Percentiles rank a stretch among this genome's conserved stretches.
Evolutionary conservation across 2,888 invertebrate species (phyloP).

Genomic region (Lithophane semibrunnea): DNA sequence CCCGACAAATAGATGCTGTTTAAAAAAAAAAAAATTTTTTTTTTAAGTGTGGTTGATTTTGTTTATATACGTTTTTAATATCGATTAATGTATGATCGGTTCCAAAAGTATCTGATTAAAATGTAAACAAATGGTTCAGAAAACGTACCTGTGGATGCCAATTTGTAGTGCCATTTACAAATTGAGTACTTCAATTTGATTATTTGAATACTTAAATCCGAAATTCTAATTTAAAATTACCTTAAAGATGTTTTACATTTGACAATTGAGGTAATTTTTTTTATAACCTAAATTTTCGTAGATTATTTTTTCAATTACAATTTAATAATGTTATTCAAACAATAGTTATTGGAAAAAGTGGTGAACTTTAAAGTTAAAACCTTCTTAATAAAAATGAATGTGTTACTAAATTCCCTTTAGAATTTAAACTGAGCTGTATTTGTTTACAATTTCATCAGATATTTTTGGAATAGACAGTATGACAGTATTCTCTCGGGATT

Average conservation of each 20-base stretch:
- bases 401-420: neutral
- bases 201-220: neutral
- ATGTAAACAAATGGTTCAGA: neutral
- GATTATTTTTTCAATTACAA: no score
- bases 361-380: neutral
- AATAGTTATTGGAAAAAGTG: neutral
- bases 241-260: neutral
- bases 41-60: neutral
- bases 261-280: neutral
- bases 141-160: neutral
- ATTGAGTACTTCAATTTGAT: neutral
- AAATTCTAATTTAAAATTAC: neutral
- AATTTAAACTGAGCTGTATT: neutral
- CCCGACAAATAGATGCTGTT: neutral
- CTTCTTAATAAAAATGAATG: neutral
- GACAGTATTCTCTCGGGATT: neutral
- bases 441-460: neutral
- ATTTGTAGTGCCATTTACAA: neutral
- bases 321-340: neutral
- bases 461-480: neutral
- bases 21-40: no score
- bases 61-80: neutral
- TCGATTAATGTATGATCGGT: neutral
- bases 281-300: neutral
- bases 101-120: neutral